Conservation (phyloP, 2,113 vertebrate species). For the Leptodactylus fuscus region DNA sequence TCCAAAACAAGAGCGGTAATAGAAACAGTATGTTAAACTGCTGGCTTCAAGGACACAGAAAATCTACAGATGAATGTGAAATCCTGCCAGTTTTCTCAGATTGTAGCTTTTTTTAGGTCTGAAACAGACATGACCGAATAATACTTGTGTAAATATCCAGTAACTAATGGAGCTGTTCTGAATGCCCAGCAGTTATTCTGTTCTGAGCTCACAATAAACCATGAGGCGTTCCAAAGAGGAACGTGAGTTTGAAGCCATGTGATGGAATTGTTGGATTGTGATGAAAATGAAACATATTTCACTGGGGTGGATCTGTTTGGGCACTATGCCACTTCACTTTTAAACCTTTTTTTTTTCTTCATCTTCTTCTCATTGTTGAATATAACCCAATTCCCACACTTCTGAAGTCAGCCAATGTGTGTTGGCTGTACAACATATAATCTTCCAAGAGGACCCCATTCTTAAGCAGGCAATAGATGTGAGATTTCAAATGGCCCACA, state of each 20-base stretch:
- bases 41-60: conserved; percentile 52
- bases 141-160: conserved; percentile 53
- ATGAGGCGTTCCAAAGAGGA: conserved; percentile 43
- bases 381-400: conserved; percentile 49
- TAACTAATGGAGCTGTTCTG: conserved; percentile 50
- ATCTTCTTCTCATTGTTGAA: conserved; percentile 32
- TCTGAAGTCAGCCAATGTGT: conserved; percentile 50
- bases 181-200: conserved; percentile 30
- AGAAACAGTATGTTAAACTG: conserved; percentile 57
- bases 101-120: conserved; percentile 53
- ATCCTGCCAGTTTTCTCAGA: conserved; percentile 56
- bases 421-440: conserved; percentile 21
- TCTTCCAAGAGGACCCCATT: conserved; percentile 20
- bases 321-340: conserved; percentile 39
- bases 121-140: conserved; percentile 58
- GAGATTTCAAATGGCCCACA: not conserved
- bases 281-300: conserved; percentile 50
- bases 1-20: conserved; percentile 55
- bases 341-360: conserved; percentile 12
- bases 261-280: conserved; percentile 53
- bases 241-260: conserved; percentile 43
- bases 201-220: conserved; percentile 35
- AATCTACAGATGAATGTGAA: conserved; percentile 45
- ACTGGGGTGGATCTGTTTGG: conserved; percentile 47
- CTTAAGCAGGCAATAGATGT: not conserved